Percentiles rank a stretch among this genome's conserved stretches.
phyloP scores from a whole-genome alignment of 2,113 vertebrate species.

The Mirounga angustirostris region DNA sequence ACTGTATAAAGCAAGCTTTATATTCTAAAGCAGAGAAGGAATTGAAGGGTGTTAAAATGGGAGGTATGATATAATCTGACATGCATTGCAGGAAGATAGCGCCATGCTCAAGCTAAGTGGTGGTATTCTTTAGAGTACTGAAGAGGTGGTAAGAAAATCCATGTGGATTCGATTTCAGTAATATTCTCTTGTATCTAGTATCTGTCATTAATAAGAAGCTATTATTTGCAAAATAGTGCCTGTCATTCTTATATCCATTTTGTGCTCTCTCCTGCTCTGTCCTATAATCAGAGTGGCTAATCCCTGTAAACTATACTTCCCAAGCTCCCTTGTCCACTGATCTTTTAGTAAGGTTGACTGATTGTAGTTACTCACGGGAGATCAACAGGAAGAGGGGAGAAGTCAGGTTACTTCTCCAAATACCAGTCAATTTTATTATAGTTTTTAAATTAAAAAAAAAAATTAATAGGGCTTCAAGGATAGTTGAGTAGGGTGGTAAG shows the following conservation, averaged over 20 bases:
- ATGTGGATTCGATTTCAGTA: neutral
- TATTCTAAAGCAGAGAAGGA: neutral
- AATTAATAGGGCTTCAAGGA: neutral
- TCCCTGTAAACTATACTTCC: neutral
- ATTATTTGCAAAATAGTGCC: neutral
- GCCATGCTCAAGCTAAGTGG: neutral
- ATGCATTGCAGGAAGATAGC: neutral
- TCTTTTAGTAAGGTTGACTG: neutral
- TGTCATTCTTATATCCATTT: neutral
- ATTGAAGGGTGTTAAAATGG: neutral
- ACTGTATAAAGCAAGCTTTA: neutral
- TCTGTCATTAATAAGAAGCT: neutral
- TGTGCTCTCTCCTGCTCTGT: neutral
- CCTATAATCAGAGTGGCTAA: neutral
- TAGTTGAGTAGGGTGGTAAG: neutral
- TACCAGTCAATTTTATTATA: neutral
- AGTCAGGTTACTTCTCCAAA: neutral
- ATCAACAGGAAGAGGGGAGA: neutral
- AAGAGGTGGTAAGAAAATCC: neutral
- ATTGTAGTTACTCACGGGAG: neutral
- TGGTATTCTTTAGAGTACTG: neutral
- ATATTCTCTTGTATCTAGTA: neutral
- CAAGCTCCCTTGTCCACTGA: neutral
- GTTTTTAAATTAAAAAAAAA: neutral
- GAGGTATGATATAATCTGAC: neutral